Evolutionary conservation across 2,888 invertebrate species (phyloP).

Genomic region (Conops quadrifasciatus): DNA sequence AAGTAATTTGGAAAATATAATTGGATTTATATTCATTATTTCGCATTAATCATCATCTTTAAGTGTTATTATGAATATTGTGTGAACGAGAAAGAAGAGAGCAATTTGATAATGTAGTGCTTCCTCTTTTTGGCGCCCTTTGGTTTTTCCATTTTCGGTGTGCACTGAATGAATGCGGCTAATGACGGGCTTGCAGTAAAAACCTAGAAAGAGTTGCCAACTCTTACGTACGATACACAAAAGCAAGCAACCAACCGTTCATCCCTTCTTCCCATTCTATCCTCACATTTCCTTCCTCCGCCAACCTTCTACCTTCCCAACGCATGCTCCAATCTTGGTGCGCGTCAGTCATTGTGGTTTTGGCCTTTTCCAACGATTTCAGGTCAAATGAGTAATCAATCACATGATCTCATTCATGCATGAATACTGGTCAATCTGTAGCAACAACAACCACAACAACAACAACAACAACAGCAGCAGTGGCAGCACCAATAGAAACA

Average conservation of each 20-base stretch:
- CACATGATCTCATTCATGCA: conserved; percentile 3
- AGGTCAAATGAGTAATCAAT: conserved; percentile 25
- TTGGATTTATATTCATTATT: too few relatives aligned
- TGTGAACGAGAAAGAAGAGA: too few relatives aligned
- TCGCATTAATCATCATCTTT: too few relatives aligned
- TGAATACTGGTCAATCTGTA: not conserved
- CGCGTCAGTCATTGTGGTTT: not conserved
- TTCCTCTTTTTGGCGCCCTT: too few relatives aligned
- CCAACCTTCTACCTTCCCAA: not conserved
- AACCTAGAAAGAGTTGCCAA: too few relatives aligned
- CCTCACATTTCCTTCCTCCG: not conserved
- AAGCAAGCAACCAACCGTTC: too few relatives aligned
- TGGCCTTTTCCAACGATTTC: conserved; percentile 13
- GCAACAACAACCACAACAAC: not conserved
- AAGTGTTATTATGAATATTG: too few relatives aligned
- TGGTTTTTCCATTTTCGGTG: too few relatives aligned
- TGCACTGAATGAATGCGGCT: not conserved
- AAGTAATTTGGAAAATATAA: too few relatives aligned
- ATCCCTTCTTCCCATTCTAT: not conserved
- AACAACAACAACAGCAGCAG: not conserved
- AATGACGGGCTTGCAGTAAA: conserved; percentile 1
- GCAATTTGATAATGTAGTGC: too few relatives aligned
- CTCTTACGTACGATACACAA: too few relatives aligned
- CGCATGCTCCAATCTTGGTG: not conserved
- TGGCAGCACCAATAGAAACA: not conserved